Evolutionary conservation across 2,888 invertebrate genomes (phyloP), one percentile per base, ranked within the genome.

Genomic region (Clostera curtula): DNA sequence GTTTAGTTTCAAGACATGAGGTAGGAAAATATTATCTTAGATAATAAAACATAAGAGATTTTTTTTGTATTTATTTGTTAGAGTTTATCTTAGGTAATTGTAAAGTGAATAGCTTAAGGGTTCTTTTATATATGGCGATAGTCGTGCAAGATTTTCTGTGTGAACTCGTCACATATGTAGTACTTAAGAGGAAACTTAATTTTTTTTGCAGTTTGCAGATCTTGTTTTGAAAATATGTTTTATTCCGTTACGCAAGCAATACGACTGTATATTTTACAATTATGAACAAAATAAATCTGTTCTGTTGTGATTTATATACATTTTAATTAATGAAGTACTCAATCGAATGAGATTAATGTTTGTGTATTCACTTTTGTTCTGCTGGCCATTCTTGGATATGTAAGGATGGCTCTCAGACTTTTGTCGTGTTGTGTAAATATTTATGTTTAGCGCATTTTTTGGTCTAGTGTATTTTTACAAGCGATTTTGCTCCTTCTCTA

Each of bases 41-140:
- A 75, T 77, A 79, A 77, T 71, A 68, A 63, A 47, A 52, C 43
- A 50, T 50, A 73, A 80, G 79, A 77, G 76, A 77, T 74, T 74
- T 80, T n/a, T n/a, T n/a, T 83, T 82, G 83, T 83, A 83, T 83
- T 83, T 83, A 83, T 83, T 83, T 74, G 55, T 77, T 82, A 82
- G 80, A 79, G 65, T 76, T n/a, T 82, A 80, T 82, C 80, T 74
- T 83, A 82, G 83, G 65, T 80, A 80, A 71, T 80, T 83, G 83
- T 83, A 83, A 79, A 82, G 76, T 77, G 71, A 67, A 49, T 83
- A 83, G 76, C 40, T 60, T 51, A 75, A 79, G 76, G 72, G 41
- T 45, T 61, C 69, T 67, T 64, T 77, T 68, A 54, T 64, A 71
- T 75, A 82, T 82, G 80, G 82, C 82, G 70, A 72, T 76, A 67